phyloP scores from a whole-genome alignment of 2,797 vertebrate genomes.

The Leucoraja ocellata region DNA sequence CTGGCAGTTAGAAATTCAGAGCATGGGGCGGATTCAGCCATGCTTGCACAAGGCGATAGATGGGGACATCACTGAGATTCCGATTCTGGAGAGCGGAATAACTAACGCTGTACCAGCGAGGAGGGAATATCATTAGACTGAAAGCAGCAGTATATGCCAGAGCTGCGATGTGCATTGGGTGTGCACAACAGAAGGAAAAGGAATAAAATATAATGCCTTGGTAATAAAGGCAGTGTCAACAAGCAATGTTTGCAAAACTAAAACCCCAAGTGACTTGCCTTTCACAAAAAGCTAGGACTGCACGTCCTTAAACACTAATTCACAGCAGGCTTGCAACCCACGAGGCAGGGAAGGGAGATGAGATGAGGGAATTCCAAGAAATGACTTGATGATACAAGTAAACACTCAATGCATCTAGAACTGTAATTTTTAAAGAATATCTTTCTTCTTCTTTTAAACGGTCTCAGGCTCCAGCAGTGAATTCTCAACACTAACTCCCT shows the following conservation, averaged over 20 bases:
- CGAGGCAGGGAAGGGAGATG: not conserved
- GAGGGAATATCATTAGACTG: not conserved
- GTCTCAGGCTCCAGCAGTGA: too few relatives aligned
- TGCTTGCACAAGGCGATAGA: not conserved
- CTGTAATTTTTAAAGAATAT: not conserved
- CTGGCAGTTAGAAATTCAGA: not conserved
- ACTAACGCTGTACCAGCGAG: too few relatives aligned
- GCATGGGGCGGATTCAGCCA: not conserved
- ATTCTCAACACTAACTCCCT: not conserved
- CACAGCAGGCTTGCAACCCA: not conserved
- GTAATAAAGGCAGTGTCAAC: slow-evolving; percentile 9
- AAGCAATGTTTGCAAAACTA: slow-evolving; percentile 14
- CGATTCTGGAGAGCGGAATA: not conserved
- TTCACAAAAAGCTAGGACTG: not conserved
- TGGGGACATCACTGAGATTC: not conserved
- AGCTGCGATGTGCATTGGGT: not conserved
- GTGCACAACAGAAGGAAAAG: not conserved
- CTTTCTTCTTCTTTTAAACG: not conserved
- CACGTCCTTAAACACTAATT: not conserved
- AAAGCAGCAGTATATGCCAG: not conserved
- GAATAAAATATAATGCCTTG: not conserved
- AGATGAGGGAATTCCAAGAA: not conserved
- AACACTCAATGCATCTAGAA: too few relatives aligned
- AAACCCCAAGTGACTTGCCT: too few relatives aligned
- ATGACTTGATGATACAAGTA: not conserved